Percentiles rank a stretch among this genome's conserved stretches.
These are phyloP conservation scores for Orius insidiosus DNA, from an alignment of 1,140 invertebrate species.

Conservation along the genomic window DNA sequence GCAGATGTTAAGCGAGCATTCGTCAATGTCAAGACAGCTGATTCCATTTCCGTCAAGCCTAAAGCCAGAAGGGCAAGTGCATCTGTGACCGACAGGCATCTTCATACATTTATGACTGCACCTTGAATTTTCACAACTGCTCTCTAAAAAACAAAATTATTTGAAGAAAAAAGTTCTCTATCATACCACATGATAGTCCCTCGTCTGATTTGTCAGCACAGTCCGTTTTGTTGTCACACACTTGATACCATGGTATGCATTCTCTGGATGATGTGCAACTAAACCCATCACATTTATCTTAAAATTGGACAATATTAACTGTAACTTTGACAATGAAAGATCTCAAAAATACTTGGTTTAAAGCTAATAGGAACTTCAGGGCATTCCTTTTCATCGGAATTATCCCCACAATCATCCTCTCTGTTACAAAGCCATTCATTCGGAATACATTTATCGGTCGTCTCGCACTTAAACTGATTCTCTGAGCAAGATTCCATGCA, in stretches of 20 bases:
- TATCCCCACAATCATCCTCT: slow-evolving; percentile 41
- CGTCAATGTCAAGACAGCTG: slow-evolving; percentile 21
- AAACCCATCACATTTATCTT: slow-evolving; percentile 4
- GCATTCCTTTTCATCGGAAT: slow-evolving; percentile 37
- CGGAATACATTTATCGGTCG: slow-evolving; percentile 37
- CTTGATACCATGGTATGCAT: slow-evolving; percentile 24
- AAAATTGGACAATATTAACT: no score
- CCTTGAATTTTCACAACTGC: slow-evolving; percentile 14
- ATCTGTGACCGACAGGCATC: slow-evolving; percentile 20
- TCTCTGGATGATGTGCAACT: slow-evolving; percentile 8
- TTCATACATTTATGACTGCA: slow-evolving; percentile 20
- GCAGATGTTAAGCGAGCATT: slow-evolving; percentile 39
- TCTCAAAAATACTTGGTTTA: no score
- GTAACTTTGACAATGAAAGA: no score
- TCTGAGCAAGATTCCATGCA: slow-evolving; percentile 22
- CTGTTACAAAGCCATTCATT: slow-evolving; percentile 46
- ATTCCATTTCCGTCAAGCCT: slow-evolving; percentile 16
- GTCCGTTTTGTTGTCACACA: slow-evolving; percentile 20
- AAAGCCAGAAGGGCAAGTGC: slow-evolving; percentile 19
- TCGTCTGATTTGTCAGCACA: slow-evolving; percentile 21
- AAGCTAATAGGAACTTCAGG: neutral
- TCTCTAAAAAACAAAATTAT: slow-evolving; percentile 8
- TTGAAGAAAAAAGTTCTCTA: neutral
- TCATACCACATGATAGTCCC: slow-evolving; percentile 19
- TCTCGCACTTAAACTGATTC: slow-evolving; percentile 27